These are phyloP conservation scores for Cinclus cinclus DNA, from an alignment of 2,113 vertebrate genomes.

Conservation along the genomic window DNA sequence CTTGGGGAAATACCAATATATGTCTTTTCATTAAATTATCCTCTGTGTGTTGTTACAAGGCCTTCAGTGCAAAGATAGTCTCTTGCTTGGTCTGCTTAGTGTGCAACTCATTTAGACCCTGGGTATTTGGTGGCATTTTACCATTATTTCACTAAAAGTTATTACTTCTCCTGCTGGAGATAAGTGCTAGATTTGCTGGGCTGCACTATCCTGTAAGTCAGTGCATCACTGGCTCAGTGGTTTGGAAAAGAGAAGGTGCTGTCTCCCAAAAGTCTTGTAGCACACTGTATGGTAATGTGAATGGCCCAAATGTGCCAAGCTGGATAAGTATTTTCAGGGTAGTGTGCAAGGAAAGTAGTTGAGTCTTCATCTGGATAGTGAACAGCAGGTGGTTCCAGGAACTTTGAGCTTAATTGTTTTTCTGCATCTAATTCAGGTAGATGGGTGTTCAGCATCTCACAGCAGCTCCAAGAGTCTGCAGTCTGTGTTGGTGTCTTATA, in stretches of 20 bases:
- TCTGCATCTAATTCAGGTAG: background rate
- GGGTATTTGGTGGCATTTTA: background rate
- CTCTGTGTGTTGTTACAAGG: background rate
- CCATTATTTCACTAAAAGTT: background rate
- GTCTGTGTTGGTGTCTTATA: background rate
- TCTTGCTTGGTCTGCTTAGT: background rate
- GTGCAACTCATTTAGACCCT: background rate
- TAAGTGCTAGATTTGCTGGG: background rate
- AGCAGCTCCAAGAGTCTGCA: background rate
- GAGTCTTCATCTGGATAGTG: background rate
- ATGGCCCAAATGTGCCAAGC: background rate
- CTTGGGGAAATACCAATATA: background rate
- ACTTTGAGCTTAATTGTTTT: background rate
- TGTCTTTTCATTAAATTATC: background rate
- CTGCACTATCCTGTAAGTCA: background rate
- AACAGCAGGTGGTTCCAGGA: background rate
- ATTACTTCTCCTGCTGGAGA: background rate
- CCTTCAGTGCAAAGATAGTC: background rate
- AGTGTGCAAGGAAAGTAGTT: background rate
- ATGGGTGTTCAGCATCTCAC: background rate
- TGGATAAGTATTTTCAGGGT: background rate
- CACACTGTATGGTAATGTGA: background rate
- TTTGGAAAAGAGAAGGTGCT: background rate
- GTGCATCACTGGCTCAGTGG: background rate
- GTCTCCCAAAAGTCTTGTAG: background rate